phyloP scores from a whole-genome alignment of 2,113 vertebrate genomes.

The Myrmophylax atrothorax region DNA sequence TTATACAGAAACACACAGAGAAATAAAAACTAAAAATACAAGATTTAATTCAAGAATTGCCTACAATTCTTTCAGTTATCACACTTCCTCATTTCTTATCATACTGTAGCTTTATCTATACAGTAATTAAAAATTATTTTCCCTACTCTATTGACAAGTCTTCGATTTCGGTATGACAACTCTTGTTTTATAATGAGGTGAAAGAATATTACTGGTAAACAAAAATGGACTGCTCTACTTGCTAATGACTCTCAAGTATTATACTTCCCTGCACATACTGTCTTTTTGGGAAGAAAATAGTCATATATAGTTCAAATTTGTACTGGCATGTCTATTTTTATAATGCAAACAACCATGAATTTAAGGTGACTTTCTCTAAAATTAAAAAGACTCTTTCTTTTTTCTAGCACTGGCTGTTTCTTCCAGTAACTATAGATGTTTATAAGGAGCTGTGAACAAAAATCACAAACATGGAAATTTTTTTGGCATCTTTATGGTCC shows the following conservation, averaged over 20 bases:
- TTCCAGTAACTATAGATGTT: neutral
- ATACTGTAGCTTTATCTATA: constrained; percentile 46
- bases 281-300: constrained; percentile 48
- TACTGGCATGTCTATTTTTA: constrained; percentile 49
- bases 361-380: constrained; percentile 38
- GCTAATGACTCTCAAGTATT: constrained; percentile 68
- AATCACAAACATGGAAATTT: neutral
- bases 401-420: neutral
- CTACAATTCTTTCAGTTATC: constrained; percentile 39
- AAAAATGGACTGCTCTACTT: constrained; percentile 57
- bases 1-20: neutral
- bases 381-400: neutral
- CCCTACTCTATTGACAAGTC: constrained; percentile 60
- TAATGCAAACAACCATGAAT: constrained; percentile 42
- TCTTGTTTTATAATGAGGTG: constrained; percentile 72
- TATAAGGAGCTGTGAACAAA: neutral
- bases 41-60: constrained; percentile 43
- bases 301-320: constrained; percentile 33
- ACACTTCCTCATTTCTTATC: constrained; percentile 32
- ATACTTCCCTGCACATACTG: constrained; percentile 34
- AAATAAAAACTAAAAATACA: constrained; percentile 9
- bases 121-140: constrained; percentile 74
- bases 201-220: constrained; percentile 63
- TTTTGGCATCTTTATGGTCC: neutral
- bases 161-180: constrained; percentile 72